Base-by-base conservation (phyloP, 2,888 invertebrate genomes). In the Microplitis manilae region DNA sequence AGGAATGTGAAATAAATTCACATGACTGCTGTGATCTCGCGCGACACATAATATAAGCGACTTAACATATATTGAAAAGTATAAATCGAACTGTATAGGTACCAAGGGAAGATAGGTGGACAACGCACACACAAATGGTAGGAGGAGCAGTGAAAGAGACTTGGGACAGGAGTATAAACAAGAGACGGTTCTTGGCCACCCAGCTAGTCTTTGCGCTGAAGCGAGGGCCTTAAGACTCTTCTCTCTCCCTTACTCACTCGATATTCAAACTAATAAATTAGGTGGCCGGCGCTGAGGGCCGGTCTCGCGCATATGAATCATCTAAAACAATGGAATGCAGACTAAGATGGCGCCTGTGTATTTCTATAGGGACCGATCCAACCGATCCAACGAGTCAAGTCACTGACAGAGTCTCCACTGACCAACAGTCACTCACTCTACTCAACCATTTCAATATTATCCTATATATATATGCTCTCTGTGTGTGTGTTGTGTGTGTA, bases 241-340 rank as follows among this genome's bases (percentile, higher is more conserved):
- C 73, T 76, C 78, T 79, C 80, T 79, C 80, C 80, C 81, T 78
- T 80, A 80, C 83, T 87, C 87, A 86, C 87, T 89, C 89, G 89
- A 89, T 89, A 90, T 89, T 88, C 88, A 87, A 90, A 89, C 89
- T 89, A 90, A 90, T 89, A 89, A 90, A 90, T 90, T 88, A 89
- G 87, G 84, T 86, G 86, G 85, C 84, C 79, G 75, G 74, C 84
- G 84, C 84, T 81, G 83, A 83, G 82, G 81, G 83, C 82, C 73
- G 78, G 77, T 77, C 74, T 76, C 81, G 85, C 84, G 84, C 84
- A 86, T 89, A 89, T 89, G 89, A 89, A 90, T 90, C 90, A 89
- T 89, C 90, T 87, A 87, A 89, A 89, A 90, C 89, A 90, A 90
- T 90, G 89, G 89, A 90, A 89, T 89, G 89, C 88, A 86, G 89